Base-by-base conservation (phyloP, 2,113 vertebrate genomes). In the Neopipo cinnamomea region DNA sequence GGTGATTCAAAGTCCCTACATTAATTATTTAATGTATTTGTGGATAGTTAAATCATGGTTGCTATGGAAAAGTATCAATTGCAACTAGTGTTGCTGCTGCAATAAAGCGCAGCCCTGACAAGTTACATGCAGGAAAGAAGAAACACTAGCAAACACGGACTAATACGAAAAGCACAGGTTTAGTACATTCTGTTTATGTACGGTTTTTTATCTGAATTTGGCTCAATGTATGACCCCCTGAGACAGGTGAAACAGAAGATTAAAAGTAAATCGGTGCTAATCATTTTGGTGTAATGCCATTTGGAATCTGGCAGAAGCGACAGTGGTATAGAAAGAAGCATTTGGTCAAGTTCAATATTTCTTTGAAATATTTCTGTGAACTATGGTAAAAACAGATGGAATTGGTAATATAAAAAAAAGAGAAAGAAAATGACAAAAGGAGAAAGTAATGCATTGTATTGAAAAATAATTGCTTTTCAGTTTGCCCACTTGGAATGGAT, bases 1-100 rank as follows among this genome's bases (percentile, higher is more conserved):
- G 63, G 80, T 92, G 52, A 61, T 96, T 97, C 94, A 93, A 93
- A 95, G 91, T 70, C 89, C 30, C 11, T 67, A 10, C 53, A 67
- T 63, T 90, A 93, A 83, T 93, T 92, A 80, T 89, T 91, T 70
- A 28, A 59, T 56, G 11, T 50, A 83, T 89, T 73, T 89, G 46
- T 76, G 49, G 31, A 50, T 58, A 42, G n/a, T 53, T 73, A 71
- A 68, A 71, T 91, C 39, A 61, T 62, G 50, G 24, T 77, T 85
- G 50, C 44, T 59, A n/a, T 44, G 68, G 52, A 49, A 65, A 88
- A 35, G 6, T 74, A 37, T 84, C 31, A 79, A 71, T 80, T 85
- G 37, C 62, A 53, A 41, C 72, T 89, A 68, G 15, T 47, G 22
- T 49, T 94, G 47, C 82, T 79, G 23, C 71, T 89, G 27, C 31